A percentile compares a stretch with the other conserved stretches of the same genome.
These are phyloP conservation scores for Campoletis raptor DNA, from an alignment of 2,888 invertebrate species.

Conservation along the genomic window DNA sequence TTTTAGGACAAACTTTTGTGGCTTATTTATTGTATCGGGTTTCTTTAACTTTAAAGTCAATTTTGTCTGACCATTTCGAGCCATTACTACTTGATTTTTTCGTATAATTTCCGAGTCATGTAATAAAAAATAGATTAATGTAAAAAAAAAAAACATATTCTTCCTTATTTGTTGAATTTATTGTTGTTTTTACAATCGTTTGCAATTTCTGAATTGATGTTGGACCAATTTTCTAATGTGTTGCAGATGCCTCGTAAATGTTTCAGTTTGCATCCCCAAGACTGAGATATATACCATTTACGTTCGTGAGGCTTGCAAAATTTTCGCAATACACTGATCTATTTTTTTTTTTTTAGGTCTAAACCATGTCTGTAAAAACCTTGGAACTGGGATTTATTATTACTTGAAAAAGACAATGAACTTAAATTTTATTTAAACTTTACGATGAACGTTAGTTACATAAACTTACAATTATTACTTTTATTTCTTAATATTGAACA, in stretches of 20 bases:
- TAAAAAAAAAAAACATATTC: neutral
- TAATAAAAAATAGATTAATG: neutral
- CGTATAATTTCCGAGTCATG: neutral
- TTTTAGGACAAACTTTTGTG: neutral
- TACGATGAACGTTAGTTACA: too few relatives aligned
- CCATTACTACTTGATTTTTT: neutral
- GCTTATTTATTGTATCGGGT: neutral
- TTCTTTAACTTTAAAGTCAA: neutral
- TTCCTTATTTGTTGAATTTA: neutral
- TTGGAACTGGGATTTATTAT: too few relatives aligned
- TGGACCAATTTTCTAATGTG: neutral
- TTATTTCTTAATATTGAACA: too few relatives aligned
- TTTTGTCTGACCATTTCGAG: conserved; percentile 13
- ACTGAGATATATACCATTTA: neutral
- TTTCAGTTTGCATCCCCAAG: neutral
- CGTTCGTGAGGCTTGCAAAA: neutral
- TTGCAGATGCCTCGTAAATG: neutral
- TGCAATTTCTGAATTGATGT: neutral
- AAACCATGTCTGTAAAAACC: too few relatives aligned
- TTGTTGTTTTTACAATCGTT: neutral
- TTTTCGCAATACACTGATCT: neutral
- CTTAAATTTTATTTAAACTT: too few relatives aligned
- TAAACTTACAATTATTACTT: too few relatives aligned
- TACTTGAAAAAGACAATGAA: too few relatives aligned
- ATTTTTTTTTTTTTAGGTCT: too few relatives aligned